Conservation (phyloP, 1,140 invertebrate genomes). For the Megalonaias nervosa region DNA sequence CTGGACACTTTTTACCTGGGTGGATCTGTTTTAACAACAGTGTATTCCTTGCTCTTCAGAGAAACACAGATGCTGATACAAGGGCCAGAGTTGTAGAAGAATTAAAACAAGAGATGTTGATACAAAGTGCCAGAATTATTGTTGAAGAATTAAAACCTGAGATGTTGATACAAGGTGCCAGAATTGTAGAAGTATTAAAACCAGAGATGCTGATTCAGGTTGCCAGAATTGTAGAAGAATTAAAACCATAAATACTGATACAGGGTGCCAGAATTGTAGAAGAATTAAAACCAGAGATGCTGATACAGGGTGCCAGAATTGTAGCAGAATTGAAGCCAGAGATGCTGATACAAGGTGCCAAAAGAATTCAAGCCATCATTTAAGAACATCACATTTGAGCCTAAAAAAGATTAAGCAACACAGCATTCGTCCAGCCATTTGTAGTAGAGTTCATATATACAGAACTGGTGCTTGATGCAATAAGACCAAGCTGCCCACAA, state of each 20-base stretch:
- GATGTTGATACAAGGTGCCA: slow-evolving; percentile 19
- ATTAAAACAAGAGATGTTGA: background rate
- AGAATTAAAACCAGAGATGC: slow-evolving; percentile 12
- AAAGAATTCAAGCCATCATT: background rate
- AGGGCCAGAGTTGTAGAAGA: slow-evolving; percentile 13
- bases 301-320: slow-evolving; percentile 15
- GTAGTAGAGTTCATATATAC: slow-evolving; percentile 17
- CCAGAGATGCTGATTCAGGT: too few relatives aligned
- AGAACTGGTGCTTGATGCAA: slow-evolving; percentile 9
- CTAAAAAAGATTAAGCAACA: slow-evolving; percentile 19
- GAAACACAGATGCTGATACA: slow-evolving; percentile 11
- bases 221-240: too few relatives aligned
- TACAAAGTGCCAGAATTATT: too few relatives aligned
- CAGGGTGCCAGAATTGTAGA: slow-evolving; percentile 17
- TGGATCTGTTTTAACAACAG: background rate
- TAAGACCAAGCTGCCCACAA: background rate
- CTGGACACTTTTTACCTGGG: slow-evolving; percentile 20
- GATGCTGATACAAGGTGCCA: slow-evolving; percentile 20
- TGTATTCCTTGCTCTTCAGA: slow-evolving; percentile 1
- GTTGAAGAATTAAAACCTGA: background rate
- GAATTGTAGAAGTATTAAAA: slow-evolving; percentile 12
- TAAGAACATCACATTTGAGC: slow-evolving; percentile 36
- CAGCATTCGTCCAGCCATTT: slow-evolving; percentile 15
- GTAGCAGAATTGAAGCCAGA: slow-evolving; percentile 11
- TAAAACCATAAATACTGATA: background rate